phyloP scores from a whole-genome alignment of 2,797 vertebrate species.

The Coccyzus lansbergi region DNA sequence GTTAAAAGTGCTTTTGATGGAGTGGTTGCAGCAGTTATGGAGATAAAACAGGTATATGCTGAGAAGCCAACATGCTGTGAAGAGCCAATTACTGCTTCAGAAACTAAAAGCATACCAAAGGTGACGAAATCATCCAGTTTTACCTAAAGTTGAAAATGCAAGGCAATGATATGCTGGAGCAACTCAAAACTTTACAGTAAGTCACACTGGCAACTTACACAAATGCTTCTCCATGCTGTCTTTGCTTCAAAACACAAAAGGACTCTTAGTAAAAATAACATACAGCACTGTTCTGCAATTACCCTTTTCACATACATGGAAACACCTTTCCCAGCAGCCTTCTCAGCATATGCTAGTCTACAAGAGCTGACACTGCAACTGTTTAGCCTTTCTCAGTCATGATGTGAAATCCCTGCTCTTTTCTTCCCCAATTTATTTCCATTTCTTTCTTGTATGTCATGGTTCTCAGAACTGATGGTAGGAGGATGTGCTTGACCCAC shows the following conservation, averaged over 20 bases:
- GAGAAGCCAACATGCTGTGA: background rate
- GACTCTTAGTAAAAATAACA: background rate
- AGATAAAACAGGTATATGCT: background rate
- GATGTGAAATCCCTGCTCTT: background rate
- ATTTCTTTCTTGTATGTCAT: background rate
- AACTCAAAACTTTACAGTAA: background rate
- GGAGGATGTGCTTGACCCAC: background rate
- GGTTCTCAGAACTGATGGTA: background rate
- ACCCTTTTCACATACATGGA: background rate
- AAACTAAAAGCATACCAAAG: background rate
- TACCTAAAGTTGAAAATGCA: background rate
- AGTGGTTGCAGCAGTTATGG: background rate
- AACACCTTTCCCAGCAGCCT: background rate
- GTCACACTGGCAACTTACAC: background rate
- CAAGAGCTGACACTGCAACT: background rate
- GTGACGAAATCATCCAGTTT: background rate
- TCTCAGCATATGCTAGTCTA: background rate
- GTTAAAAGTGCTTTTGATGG: background rate
- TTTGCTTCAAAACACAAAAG: background rate
- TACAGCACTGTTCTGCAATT: background rate
- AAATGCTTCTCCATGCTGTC: background rate
- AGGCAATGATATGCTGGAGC: background rate
- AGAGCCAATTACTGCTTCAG: background rate
- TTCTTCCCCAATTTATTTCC: background rate
- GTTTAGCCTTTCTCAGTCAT: background rate